A percentile compares a stretch with the other conserved stretches of the same genome.
Conservation (phyloP, 1,140 invertebrate genomes). For the Drosophila suzukii region DNA sequence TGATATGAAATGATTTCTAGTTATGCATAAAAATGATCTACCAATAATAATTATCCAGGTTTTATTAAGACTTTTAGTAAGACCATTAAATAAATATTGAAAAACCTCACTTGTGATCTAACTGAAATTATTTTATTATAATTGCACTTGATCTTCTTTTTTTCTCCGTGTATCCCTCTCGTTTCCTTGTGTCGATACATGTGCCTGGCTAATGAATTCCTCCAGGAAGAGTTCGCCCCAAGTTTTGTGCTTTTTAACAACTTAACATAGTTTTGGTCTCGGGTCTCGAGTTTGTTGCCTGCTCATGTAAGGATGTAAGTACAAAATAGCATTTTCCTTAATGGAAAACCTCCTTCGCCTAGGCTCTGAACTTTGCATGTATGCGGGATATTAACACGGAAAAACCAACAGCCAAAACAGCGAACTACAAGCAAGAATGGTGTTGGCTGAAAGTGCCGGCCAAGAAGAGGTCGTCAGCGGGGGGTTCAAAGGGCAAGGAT, state of each 20-base stretch:
- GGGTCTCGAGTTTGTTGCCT: conserved; percentile 51
- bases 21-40: too few relatives aligned
- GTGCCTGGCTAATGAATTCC: conserved; percentile 72
- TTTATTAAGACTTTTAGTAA: too few relatives aligned
- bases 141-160: background rate
- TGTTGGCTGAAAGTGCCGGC: conserved; percentile 72
- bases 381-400: conserved; percentile 78
- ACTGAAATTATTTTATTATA: background rate
- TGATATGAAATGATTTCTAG: too few relatives aligned
- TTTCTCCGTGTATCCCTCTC: conserved; percentile 3
- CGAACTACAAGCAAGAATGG: conserved; percentile 45
- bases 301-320: conserved; percentile 58
- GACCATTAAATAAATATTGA: too few relatives aligned
- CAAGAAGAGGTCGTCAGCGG: background rate
- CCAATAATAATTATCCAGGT: background rate
- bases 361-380: conserved; percentile 74
- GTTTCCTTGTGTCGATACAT: conserved; percentile 49
- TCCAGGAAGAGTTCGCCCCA: conserved; percentile 32
- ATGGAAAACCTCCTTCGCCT: conserved; percentile 50
- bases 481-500: conserved; percentile 39
- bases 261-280: conserved; percentile 71
- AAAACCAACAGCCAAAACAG: conserved; percentile 63
- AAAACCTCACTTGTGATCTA: background rate
- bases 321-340: conserved; percentile 80
- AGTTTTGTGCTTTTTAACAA: conserved; percentile 76